Evolutionary conservation across 1,140 invertebrate genomes (phyloP).

Genomic region (Formica exsecta): DNA sequence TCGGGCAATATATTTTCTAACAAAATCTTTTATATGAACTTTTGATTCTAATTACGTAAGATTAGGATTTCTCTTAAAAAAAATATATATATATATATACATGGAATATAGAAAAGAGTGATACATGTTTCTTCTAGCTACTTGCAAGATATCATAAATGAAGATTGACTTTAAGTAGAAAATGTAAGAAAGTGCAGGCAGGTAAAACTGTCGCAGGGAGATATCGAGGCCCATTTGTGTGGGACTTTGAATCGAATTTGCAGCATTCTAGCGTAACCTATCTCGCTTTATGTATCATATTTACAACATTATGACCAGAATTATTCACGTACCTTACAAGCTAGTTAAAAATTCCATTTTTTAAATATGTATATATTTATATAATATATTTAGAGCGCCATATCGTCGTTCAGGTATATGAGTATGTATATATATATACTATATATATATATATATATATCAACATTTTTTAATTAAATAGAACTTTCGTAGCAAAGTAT

Average conservation of each 20-base stretch:
- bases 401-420: conserved; percentile 68
- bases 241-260: conserved; percentile 58
- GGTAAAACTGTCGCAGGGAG: conserved; percentile 53
- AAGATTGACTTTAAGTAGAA: background rate
- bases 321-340: conserved; percentile 82
- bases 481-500: conserved; percentile 79
- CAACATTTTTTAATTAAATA: conserved; percentile 82
- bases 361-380: conserved; percentile 65
- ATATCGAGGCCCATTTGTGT: conserved; percentile 59
- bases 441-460: conserved; percentile 74
- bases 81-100: background rate
- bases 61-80: background rate
- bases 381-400: conserved; percentile 74
- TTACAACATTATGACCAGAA: conserved; percentile 84
- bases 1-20: conserved; percentile 1
- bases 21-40: background rate
- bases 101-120: background rate
- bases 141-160: background rate
- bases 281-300: conserved; percentile 72
- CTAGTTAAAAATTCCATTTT: conserved; percentile 81
- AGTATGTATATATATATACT: conserved; percentile 63
- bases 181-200: conserved; percentile 12
- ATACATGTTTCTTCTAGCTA: background rate
- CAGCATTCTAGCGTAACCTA: conserved; percentile 53
- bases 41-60: background rate